These are phyloP conservation scores for Osmoderma eremita DNA, from an alignment of 2,888 invertebrate genomes.

Conservation along the genomic window DNA sequence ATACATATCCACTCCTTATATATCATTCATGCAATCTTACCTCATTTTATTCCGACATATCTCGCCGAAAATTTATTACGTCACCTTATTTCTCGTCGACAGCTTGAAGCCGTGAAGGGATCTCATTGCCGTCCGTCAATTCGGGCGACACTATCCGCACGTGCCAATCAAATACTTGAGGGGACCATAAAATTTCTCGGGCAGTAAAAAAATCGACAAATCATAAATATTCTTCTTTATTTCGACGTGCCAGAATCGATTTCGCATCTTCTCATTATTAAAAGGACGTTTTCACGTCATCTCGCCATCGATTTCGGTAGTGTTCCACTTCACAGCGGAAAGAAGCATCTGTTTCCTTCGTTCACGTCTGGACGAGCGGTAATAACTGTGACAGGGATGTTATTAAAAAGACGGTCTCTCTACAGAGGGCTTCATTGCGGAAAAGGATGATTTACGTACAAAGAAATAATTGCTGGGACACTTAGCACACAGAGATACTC, in stretches of 20 bases:
- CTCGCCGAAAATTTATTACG: neutral
- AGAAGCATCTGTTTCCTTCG: conserved; percentile 7
- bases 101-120: neutral
- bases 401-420: neutral
- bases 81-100: neutral
- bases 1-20: no score
- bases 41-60: no score
- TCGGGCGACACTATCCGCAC: neutral
- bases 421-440: no score
- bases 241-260: conserved; percentile 4
- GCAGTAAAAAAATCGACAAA: neutral
- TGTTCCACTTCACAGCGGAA: neutral
- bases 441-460: no score
- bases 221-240: conserved; percentile 8
- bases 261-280: conserved; percentile 17
- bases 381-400: no score
- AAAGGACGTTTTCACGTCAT: conserved; percentile 12
- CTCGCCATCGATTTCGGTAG: neutral
- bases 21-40: no score
- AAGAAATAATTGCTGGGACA: conserved; percentile 6
- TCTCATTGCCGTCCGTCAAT: conserved; percentile 3
- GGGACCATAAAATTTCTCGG: neutral
- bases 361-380: no score
- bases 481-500: neutral
- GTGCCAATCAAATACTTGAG: neutral